Evolutionary conservation across 2,113 vertebrate species (phyloP).

Genomic region (Dissostichus mawsoni): DNA sequence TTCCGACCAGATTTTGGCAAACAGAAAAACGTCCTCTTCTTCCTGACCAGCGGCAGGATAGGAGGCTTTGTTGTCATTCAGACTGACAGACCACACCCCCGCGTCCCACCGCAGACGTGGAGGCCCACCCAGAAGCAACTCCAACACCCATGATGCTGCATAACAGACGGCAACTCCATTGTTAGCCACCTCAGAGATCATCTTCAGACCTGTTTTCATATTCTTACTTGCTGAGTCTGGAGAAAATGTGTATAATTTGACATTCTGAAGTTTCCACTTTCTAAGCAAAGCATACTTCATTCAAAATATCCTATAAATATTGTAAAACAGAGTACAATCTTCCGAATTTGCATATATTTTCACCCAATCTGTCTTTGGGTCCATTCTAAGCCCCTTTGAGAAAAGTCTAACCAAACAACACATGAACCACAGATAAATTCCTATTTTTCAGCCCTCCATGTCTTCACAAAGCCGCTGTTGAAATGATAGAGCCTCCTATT

Average conservation of each 20-base stretch:
- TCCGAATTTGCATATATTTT: not conserved
- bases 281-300: not conserved
- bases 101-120: constrained; percentile 54
- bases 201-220: constrained; percentile 9
- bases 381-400: not conserved
- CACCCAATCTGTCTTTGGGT: not conserved
- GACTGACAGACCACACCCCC: constrained; percentile 51
- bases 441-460: constrained; percentile 30
- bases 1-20: constrained; percentile 18
- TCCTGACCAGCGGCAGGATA: constrained; percentile 26
- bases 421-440: constrained; percentile 9
- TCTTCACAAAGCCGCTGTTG: constrained; percentile 36
- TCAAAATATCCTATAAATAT: not conserved
- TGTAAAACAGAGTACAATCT: not conserved
- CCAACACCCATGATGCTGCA: constrained; percentile 34
- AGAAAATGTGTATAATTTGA: constrained; percentile 21
- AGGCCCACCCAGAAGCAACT: constrained; percentile 74
- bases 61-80: constrained; percentile 50
- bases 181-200: constrained; percentile 42
- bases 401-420: constrained; percentile 31
- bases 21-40: constrained; percentile 32
- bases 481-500: constrained; percentile 57
- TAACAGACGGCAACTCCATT: constrained; percentile 46
- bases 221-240: constrained; percentile 48
- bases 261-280: constrained; percentile 19